Base-by-base conservation (phyloP, 1,140 invertebrate genomes). In the Trialeurodes vaporariorum region DNA sequence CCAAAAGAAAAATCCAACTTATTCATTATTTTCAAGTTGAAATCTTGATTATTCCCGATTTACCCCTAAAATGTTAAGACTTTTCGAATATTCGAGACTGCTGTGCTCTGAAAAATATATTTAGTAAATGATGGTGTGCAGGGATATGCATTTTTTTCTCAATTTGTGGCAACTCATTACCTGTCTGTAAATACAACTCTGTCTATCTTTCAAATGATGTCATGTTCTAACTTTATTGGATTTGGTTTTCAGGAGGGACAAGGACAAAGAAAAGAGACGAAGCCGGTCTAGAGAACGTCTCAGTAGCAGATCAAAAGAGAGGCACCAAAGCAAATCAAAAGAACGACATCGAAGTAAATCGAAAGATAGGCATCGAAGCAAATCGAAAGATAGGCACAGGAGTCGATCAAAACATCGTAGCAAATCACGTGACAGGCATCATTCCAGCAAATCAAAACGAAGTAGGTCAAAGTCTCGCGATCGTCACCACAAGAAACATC, bases 341-440 rank as follows among this genome's bases (percentile, higher is more conserved):
- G 71, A 73, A 62, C 63, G 71, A n/a, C 71, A 70, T 40, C 68
- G 71, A 11, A 67, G 72, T 34, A 68, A 72, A 49, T 72, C 73
- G 49, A 70, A 63, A 27, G 40, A 67, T 34, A 21, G 69, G 25
- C 67, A 66, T 63, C 61, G 66, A 23, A 69, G 66, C 64, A 27
- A 24, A 49, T 69, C 64, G 67, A 73, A 81, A 79, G 68, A 82
- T 79, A 70, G 80, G 72, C 71, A 81, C 78, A 70, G 70, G 22
- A 68, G 71, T 49, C 68, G 71, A 64, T 65, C 67, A 22, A 70
- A 70, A 49, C 68, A 71, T 17, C 62, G 69, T 24, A 63, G 69
- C 60, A 68, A 70, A 68, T 59, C 59, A 1, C 23, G 71, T 0
- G 67, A 69, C 64, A 65, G 65, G 59, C 70, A 70, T 49, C 69